Percentiles rank a stretch among this genome's conserved stretches.
phyloP scores from a whole-genome alignment of 2,888 invertebrate species.

The Drosophila colorata region DNA sequence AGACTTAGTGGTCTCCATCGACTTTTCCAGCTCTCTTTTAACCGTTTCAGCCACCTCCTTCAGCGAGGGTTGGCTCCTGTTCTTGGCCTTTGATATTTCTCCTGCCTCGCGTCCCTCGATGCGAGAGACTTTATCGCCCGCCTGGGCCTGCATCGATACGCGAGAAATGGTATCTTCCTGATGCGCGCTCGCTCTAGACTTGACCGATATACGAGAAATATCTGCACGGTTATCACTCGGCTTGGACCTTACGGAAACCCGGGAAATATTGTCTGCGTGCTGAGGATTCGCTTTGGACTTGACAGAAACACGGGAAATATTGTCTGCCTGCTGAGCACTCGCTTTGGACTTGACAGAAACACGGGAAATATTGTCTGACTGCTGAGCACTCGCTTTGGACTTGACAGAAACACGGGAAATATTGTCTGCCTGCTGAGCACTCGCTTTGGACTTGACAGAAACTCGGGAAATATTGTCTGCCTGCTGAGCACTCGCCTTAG shows the following conservation, averaged over 20 bases:
- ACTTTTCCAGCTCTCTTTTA: constrained; percentile 5
- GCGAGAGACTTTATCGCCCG: not conserved
- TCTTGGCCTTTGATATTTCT: not conserved
- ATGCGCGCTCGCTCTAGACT: not conserved
- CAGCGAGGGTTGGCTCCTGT: not conserved
- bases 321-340: not conserved
- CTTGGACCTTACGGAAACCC: constrained; percentile 16
- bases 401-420: not conserved
- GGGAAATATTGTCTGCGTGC: constrained; percentile 11
- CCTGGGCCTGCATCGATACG: constrained; percentile 1
- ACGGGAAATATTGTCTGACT: not conserved
- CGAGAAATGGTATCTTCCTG: not conserved
- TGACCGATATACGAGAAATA: constrained; percentile 6
- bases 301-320: constrained; percentile 4
- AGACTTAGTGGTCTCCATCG: constrained; percentile 11
- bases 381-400: not conserved
- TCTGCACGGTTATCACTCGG: constrained; percentile 2
- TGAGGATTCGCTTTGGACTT: not conserved
- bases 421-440: constrained; percentile 1
- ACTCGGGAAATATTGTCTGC: constrained; percentile 8
- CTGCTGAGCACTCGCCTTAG: not conserved
- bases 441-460: not conserved
- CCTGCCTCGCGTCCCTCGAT: not conserved
- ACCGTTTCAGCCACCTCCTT: constrained; percentile 21
- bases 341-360: constrained; percentile 2